Conservation (phyloP, 2,888 invertebrate species). For the Crematogaster levior region DNA sequence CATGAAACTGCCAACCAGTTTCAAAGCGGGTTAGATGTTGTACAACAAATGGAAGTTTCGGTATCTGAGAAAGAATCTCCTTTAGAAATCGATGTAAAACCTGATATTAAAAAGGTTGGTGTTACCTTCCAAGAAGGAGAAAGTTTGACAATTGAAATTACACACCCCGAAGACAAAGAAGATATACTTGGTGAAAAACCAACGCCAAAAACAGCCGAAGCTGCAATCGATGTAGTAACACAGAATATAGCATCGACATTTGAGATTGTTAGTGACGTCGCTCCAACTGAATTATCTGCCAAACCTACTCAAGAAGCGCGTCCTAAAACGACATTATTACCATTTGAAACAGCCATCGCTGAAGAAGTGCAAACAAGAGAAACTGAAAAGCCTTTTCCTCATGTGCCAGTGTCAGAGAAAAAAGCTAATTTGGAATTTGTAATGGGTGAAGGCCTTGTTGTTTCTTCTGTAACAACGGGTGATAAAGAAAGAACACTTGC, state of each 20-base stretch:
- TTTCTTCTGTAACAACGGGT: slow-evolving; percentile 77
- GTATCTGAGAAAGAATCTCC: slow-evolving; percentile 87
- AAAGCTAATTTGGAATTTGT: slow-evolving; percentile 85
- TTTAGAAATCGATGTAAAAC: slow-evolving; percentile 84
- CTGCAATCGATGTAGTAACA: slow-evolving; percentile 78
- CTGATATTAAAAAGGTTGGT: slow-evolving; percentile 87
- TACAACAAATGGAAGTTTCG: slow-evolving; percentile 86
- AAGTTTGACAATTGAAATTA: slow-evolving; percentile 87
- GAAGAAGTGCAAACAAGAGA: slow-evolving; percentile 81
- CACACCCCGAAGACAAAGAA: slow-evolving; percentile 84
- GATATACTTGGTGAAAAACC: slow-evolving; percentile 70
- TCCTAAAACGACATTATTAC: slow-evolving; percentile 77
- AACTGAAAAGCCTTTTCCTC: slow-evolving; percentile 81
- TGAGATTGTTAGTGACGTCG: slow-evolving; percentile 78
- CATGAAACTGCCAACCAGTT: slow-evolving; percentile 78
- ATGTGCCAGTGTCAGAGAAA: slow-evolving; percentile 87
- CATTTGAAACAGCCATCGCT: slow-evolving; percentile 78
- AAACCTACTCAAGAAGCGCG: slow-evolving; percentile 70
- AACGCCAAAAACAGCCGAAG: slow-evolving; percentile 76
- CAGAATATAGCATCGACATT: slow-evolving; percentile 79
- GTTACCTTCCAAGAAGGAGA: slow-evolving; percentile 87
- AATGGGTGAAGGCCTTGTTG: slow-evolving; percentile 78
- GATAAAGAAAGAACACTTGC: slow-evolving; percentile 79
- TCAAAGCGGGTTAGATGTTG: slow-evolving; percentile 85
- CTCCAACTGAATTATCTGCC: slow-evolving; percentile 70